Base-by-base conservation (phyloP, 1,140 invertebrate species). In the Drosophila parvula region DNA sequence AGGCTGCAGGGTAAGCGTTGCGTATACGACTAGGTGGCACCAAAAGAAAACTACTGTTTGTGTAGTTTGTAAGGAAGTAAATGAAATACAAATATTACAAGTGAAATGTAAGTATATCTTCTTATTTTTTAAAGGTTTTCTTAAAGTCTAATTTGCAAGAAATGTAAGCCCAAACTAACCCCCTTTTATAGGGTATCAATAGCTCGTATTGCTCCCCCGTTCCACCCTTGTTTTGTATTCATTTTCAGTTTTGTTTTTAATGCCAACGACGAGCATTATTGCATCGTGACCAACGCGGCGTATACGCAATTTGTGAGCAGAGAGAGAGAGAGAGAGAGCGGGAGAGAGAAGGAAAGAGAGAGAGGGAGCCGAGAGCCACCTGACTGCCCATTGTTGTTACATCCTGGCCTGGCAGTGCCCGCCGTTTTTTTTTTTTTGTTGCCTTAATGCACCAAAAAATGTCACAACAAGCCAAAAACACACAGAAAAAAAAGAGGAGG, bases 231-330 rank as follows among this genome's bases (percentile, higher is more conserved):
- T 74, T 55, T 56, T 60, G 47, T 74, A 74, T 65, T 63, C 56
- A 69, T 65, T 64, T 71, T 18, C 58, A 41, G 63, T 51, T 60
- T 61, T 58, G 61, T 51, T 81, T 81, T 85, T 81, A 86, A 81
- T 79, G 79, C 70, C 68, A 82, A 76, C 73, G 59, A 51, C 69
- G 71, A 44, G 83, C 71, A 86, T 77, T 88, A 83, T 86, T 88
- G 79, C 79, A 56, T 69, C 50, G 70, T 59, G 79, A 56, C 75
- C 82, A 88, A 36, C 75, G 67, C 81, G 67, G 62, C 82, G 83
- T 76, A 82, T 88, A 88, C 82, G 83, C 83, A 86, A 79, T 55
- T 38, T 38, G 18, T 63, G 56, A 79, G 74, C 50, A 62, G 48
- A 70, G 47, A 44, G 51, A n/a, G 28, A 11, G 34, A 4, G 44